Evolutionary conservation across 1,140 invertebrate genomes (phyloP), one percentile per base, ranked within the genome.

Genomic region (Geopemphigus sp.): DNA sequence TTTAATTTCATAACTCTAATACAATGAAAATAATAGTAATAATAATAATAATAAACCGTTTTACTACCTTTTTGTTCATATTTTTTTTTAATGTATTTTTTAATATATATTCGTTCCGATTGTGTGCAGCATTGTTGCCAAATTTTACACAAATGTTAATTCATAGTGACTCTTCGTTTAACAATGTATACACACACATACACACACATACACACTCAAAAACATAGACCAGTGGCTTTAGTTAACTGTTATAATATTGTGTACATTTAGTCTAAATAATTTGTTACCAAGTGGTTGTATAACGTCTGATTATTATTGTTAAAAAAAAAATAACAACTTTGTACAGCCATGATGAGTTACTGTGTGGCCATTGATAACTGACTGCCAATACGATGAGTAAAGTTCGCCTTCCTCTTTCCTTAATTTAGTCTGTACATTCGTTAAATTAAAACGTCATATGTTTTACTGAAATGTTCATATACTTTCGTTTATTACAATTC

Each of bases 221-320:
- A 74, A n/a, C n/a, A n/a, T n/a, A 74, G 29, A 74, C 72, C 57
- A 74, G 68, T 70, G 29, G 53, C 47, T 53, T 29, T 70, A 70
- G 68, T 29, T 70, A 70, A 47, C 47, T 74, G 72, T 74, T 57
- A 78, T 61, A 24, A 39, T 57, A 61, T 74, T 74, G n/a, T 61
- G 24, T 26, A 70, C 24, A 61, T 61, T 78, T 61, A 78, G 57
- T 39, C 57, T 78, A 15, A 78, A 59, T 45, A 61, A 61, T 39
- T 50, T 78, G 73, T 78, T 78, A 78, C 73, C 73, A 78, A 59
- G 15, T 26, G 73, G 56, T 61, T 78, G 54, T 59, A 78, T 14
- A 15, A 61, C 61, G 47, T 78, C 32, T 32, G 24, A 61, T 61
- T 76, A 24, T 45, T 78, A 45, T 47, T 57, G 29, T 59, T 74